phyloP scores from a whole-genome alignment of 2,113 vertebrate species.

The Onychostoma macrolepis region DNA sequence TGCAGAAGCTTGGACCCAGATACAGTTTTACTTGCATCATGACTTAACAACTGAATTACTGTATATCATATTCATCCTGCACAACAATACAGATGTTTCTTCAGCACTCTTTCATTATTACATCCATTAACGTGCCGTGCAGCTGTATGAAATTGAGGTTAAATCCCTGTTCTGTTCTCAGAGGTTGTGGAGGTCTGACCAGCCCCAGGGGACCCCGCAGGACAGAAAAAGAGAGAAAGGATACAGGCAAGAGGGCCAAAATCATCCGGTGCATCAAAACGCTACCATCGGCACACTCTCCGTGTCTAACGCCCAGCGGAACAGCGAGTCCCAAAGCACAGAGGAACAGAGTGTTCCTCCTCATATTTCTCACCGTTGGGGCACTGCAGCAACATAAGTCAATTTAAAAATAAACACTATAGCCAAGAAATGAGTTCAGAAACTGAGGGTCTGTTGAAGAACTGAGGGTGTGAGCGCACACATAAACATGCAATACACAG shows the following conservation, averaged over 20 bases:
- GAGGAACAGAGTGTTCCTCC: conserved; percentile 24
- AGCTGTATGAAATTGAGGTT: background rate
- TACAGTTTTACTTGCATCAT: background rate
- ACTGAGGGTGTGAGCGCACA: conserved; percentile 56
- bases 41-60: background rate
- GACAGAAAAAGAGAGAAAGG: conserved; percentile 9
- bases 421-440: conserved; percentile 45
- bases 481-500: conserved; percentile 61
- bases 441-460: conserved; percentile 13
- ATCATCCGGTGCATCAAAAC: conserved; percentile 7
- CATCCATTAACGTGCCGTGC: background rate
- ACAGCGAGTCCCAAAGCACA: background rate
- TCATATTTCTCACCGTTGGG: conserved; percentile 22
- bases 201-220: background rate
- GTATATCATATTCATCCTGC: background rate
- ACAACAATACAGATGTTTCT: background rate
- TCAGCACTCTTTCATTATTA: background rate
- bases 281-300: background rate
- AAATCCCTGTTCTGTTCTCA: background rate
- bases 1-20: background rate
- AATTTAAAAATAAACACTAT: conserved; percentile 23
- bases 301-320: background rate
- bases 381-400: conserved; percentile 5
- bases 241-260: background rate
- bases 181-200: background rate